Base-by-base conservation (phyloP, 2,113 vertebrate genomes). In the Daphoenositta chrysoptera region DNA sequence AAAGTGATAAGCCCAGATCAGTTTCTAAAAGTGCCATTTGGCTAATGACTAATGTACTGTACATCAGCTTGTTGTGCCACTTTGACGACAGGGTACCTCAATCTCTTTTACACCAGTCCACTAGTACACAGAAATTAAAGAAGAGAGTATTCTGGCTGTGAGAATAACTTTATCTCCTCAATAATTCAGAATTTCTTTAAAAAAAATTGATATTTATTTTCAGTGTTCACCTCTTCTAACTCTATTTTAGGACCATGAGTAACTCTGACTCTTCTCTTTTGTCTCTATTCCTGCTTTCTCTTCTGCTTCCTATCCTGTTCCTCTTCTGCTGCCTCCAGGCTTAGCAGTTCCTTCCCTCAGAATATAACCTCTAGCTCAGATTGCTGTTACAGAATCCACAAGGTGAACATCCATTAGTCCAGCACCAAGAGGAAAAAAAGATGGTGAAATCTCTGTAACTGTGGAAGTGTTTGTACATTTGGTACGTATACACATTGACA, bases 401-500 rank as follows among this genome's bases (percentile, higher is more conserved):
- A 51, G 9, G 31, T 47, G 13, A 71, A 42, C 11, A 85, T 44
- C 18, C 14, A 51, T 15, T 24, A 24, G 10, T 45, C 18, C 35
- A 78, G 6, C 23, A 83, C 7, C 7, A 51, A 66, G 11, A 71
- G 10, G 5, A 58, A 61, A 87, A 66, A 50, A 16, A 48, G 10
- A 6, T 5, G 10, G 37, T 65, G 8, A 4, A 64, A 71, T n/a
- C 30, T 63, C 4, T 33, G 9, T 53, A 64, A 13, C 4, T 69
- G 12, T 48, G 31, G 9, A 76, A 65, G 19, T 60, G 13, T 73
- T 66, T 79, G 11, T 39, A 51, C 6, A 30, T 64, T 75, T 5
- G 1, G 13, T 48, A 56, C 0, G 11, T 61, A 47, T 27, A 42
- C 2, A 15, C 12, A 2, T 20, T 2, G 27, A 17, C 1, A 63